These are phyloP conservation scores for Saccostrea cuccullata DNA, from an alignment of 1,140 invertebrate genomes.

Conservation along the genomic window DNA sequence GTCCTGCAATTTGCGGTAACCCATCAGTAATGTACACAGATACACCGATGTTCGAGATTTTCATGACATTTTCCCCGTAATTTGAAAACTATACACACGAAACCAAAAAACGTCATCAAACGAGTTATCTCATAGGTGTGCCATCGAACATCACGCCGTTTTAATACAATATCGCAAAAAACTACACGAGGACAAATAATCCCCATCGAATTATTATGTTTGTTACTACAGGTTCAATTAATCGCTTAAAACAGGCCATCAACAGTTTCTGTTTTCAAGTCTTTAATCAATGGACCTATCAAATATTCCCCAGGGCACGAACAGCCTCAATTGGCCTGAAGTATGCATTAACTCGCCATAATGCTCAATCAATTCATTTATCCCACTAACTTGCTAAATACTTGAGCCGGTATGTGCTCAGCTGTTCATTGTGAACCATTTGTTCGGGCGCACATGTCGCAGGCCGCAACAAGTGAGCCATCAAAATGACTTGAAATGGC, in stretches of 20 bases:
- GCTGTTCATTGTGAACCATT: neutral
- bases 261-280: constrained; percentile 33
- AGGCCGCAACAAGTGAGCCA: constrained; percentile 16
- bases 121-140: neutral
- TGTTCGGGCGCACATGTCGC: constrained; percentile 20
- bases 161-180: neutral
- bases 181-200: neutral
- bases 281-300: constrained; percentile 31
- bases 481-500: neutral
- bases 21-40: constrained; percentile 6
- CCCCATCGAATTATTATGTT: neutral
- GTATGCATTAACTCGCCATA: constrained; percentile 15
- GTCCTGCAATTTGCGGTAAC: neutral
- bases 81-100: constrained; percentile 1
- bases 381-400: constrained; percentile 33
- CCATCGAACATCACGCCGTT: neutral
- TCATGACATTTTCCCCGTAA: neutral
- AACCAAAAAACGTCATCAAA: neutral
- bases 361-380: constrained; percentile 34
- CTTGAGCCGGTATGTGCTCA: constrained; percentile 23
- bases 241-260: constrained; percentile 5
- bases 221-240: neutral
- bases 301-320: neutral
- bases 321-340: constrained; percentile 8
- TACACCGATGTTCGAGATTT: neutral